Conservation (phyloP, 2,113 vertebrate genomes). For the Hippoglossus stenolepis region DNA sequence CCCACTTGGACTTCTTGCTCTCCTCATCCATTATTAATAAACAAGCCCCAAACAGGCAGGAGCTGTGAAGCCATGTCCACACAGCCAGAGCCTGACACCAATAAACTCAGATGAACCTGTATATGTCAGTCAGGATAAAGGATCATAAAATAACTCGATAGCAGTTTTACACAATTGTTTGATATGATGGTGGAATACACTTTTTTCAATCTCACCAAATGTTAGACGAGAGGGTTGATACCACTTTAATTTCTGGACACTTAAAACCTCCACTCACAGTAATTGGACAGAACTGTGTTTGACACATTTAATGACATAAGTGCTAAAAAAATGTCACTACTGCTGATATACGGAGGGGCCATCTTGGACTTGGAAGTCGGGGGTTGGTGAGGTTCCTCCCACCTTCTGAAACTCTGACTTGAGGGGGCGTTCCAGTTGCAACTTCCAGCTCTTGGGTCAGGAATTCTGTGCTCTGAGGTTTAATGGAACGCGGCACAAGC, state of each 20-base stretch:
- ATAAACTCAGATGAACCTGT: slow-evolving; percentile 13
- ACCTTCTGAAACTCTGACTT: too few species aligned
- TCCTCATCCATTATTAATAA: slow-evolving; percentile 25
- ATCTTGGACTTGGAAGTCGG: too few species aligned
- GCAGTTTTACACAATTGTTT: neutral
- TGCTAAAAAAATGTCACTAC: too few species aligned
- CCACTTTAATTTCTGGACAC: neutral
- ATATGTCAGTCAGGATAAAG: neutral
- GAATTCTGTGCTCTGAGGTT: too few species aligned
- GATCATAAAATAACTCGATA: neutral
- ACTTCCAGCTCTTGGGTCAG: too few species aligned
- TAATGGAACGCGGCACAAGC: too few species aligned
- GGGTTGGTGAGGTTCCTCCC: too few species aligned
- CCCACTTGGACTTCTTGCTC: slow-evolving; percentile 25
- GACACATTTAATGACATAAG: too few species aligned
- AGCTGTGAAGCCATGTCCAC: slow-evolving; percentile 9
- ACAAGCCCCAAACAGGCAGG: neutral
- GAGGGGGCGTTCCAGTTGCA: too few species aligned
- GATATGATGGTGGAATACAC: neutral
- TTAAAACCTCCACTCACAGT: too few species aligned
- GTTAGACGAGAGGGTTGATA: neutral
- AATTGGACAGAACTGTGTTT: too few species aligned
- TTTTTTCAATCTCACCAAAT: neutral
- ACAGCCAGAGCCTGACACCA: slow-evolving; percentile 6
- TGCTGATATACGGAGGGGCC: too few species aligned